Evolutionary conservation across 2,797 vertebrate species (phyloP).

Genomic region (Hydrocynus forskahlii): DNA sequence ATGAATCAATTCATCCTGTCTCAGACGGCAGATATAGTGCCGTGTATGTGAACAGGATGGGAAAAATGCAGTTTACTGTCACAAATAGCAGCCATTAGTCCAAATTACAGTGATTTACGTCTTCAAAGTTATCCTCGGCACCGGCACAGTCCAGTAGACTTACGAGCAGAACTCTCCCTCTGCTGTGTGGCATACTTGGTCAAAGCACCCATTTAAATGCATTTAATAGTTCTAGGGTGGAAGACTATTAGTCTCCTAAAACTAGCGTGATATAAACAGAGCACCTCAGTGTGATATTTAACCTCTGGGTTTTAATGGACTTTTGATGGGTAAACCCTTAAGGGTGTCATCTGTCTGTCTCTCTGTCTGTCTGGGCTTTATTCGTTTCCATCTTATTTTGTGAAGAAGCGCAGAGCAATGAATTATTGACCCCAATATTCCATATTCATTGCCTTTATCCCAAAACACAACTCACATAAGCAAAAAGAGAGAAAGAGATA

Average conservation of each 20-base stretch:
- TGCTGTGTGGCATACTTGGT: not conserved
- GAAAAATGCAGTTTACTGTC: too few species aligned
- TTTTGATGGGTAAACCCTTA: not conserved
- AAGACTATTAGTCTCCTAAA: not conserved
- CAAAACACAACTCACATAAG: conserved; percentile 59
- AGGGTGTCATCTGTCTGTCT: not conserved
- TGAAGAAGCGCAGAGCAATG: conserved; percentile 12
- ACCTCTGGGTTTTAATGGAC: not conserved
- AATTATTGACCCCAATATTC: conserved; percentile 40
- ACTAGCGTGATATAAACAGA: not conserved
- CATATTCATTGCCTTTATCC: conserved; percentile 71
- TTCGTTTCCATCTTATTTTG: conserved; percentile 1
- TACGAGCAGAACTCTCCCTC: too few species aligned
- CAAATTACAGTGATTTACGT: too few species aligned
- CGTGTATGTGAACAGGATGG: too few species aligned
- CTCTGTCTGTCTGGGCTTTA: not conserved
- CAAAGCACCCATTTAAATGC: not conserved
- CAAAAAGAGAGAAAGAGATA: conserved; percentile 3
- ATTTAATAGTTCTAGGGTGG: not conserved
- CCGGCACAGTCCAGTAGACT: too few species aligned
- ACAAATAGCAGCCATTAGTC: too few species aligned
- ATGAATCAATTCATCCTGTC: too few species aligned
- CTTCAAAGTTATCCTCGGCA: too few species aligned
- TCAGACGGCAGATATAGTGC: too few species aligned
- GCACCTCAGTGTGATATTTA: conserved; percentile 5